Conservation (phyloP, 1,140 invertebrate genomes). For the Hormaphis cornu region DNA sequence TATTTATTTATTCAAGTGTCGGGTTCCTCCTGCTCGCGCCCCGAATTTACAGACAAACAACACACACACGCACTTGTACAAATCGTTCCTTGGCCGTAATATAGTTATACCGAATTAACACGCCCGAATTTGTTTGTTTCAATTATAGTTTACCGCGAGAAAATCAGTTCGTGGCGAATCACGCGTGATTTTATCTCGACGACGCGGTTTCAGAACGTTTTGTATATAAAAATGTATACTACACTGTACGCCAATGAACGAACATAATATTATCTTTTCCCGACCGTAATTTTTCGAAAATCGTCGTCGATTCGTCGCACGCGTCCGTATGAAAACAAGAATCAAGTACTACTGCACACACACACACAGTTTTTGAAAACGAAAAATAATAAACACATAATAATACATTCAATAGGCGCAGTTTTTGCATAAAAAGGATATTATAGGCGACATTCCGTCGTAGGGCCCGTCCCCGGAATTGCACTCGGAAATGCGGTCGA, state of each 20-base stretch:
- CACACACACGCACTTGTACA: neutral
- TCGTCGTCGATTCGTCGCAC: too few species aligned
- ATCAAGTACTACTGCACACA: too few species aligned
- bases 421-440: conserved; percentile 70
- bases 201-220: too few species aligned
- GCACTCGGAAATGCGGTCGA: conserved; percentile 75
- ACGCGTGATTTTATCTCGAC: too few species aligned
- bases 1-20: conserved; percentile 2
- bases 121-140: neutral
- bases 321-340: too few species aligned
- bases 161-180: too few species aligned
- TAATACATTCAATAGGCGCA: too few species aligned
- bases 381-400: neutral
- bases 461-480: conserved; percentile 78
- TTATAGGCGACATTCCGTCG: conserved; percentile 84
- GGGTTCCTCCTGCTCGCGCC: neutral
- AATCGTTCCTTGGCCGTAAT: neutral
- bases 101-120: neutral
- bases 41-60: neutral
- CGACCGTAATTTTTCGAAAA: too few species aligned
- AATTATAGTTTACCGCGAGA: too few species aligned
- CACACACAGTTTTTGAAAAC: neutral
- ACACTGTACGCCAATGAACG: too few species aligned
- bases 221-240: conserved; percentile 2
- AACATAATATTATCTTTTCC: too few species aligned